Evolutionary conservation across 2,113 vertebrate genomes (phyloP).

Genomic region (Mola mola): DNA sequence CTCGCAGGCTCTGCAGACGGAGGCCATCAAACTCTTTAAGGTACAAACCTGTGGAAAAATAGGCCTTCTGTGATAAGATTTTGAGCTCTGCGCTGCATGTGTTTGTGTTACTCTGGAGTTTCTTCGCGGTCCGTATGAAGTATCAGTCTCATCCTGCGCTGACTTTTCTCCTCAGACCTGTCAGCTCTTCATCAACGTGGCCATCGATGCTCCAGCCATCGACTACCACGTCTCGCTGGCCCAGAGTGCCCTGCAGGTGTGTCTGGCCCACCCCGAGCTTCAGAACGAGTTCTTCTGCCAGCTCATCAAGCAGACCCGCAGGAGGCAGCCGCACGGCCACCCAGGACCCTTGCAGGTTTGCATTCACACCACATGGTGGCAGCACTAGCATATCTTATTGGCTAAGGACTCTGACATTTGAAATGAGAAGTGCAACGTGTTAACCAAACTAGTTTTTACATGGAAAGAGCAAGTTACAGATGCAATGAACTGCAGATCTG

Average conservation of each 20-base stretch:
- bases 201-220: slow-evolving; percentile 94
- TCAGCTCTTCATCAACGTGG: slow-evolving; percentile 97
- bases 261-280: slow-evolving; percentile 93
- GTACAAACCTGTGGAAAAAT: slow-evolving; percentile 76
- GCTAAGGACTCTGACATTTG: too few species aligned
- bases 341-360: slow-evolving; percentile 91
- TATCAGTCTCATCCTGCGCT: too few species aligned
- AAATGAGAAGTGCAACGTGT: too few species aligned
- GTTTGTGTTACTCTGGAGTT: neutral
- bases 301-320: slow-evolving; percentile 94
- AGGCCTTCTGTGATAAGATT: too few species aligned
- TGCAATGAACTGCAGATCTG: too few species aligned
- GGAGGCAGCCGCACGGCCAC: slow-evolving; percentile 87
- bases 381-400: slow-evolving; percentile 9
- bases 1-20: slow-evolving; percentile 95
- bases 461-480: too few species aligned
- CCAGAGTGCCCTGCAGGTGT: slow-evolving; percentile 95
- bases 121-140: too few species aligned
- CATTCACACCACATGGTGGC: slow-evolving; percentile 52
- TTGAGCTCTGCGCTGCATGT: neutral
- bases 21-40: slow-evolving; percentile 98
- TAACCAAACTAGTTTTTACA: too few species aligned
- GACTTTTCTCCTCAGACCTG: slow-evolving; percentile 85
- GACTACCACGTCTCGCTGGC: slow-evolving; percentile 98
- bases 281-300: slow-evolving; percentile 98